These are phyloP conservation scores for Grallaria varia DNA, from an alignment of 2,113 vertebrate genomes.

Conservation along the genomic window DNA sequence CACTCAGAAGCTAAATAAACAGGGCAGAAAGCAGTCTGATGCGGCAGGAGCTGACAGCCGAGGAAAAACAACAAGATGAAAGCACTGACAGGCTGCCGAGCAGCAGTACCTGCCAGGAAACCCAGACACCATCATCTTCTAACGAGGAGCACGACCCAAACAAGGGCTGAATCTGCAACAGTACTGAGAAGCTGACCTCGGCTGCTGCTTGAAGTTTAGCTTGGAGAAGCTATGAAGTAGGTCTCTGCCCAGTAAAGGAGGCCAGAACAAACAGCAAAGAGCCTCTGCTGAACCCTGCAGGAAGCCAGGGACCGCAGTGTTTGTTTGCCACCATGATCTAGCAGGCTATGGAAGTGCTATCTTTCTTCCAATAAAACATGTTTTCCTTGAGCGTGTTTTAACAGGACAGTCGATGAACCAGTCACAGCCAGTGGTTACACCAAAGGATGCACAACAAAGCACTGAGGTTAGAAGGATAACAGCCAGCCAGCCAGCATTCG, in stretches of 20 bases:
- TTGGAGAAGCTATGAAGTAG: not conserved
- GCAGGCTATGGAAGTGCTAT: not conserved
- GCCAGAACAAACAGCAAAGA: conserved; percentile 49
- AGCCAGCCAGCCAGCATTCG: not conserved
- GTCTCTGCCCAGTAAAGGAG: not conserved
- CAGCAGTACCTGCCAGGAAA: not conserved
- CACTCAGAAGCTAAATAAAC: not conserved
- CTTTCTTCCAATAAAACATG: not conserved
- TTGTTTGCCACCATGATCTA: conserved; percentile 39
- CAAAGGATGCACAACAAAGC: not conserved
- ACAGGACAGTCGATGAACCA: not conserved
- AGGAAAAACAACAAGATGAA: not conserved
- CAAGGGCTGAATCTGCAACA: conserved; percentile 3
- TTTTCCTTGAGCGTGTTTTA: conserved; percentile 7
- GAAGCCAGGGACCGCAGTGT: conserved; percentile 49
- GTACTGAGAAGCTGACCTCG: not conserved
- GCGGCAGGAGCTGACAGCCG: not conserved
- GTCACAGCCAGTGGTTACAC: not conserved
- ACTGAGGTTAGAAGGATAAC: accelerated
- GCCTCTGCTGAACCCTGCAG: conserved; percentile 49
- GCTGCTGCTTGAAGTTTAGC: conserved; percentile 18
- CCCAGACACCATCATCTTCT: not conserved
- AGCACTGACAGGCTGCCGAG: not conserved
- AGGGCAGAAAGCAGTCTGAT: not conserved
- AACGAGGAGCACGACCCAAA: not conserved